These are phyloP conservation scores for Cosmorhoe ocellata DNA, from an alignment of 2,888 invertebrate species.

Conservation along the genomic window DNA sequence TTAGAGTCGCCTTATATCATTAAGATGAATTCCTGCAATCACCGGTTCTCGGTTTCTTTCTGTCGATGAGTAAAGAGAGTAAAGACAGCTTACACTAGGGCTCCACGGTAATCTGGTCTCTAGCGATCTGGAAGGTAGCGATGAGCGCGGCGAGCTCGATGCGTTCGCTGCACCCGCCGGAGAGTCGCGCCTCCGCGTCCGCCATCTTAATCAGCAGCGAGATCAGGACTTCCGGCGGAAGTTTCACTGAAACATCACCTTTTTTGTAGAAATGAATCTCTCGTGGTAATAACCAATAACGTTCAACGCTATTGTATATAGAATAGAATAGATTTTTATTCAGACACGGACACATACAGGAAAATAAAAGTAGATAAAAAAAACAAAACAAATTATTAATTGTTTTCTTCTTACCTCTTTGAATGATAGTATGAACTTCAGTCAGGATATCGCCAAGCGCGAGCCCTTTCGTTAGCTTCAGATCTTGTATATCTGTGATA, in stretches of 20 bases:
- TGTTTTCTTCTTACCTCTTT: constrained; percentile 87
- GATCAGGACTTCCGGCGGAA: constrained; percentile 90
- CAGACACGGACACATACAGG: too few species aligned
- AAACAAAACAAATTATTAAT: too few species aligned
- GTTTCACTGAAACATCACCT: constrained; percentile 87
- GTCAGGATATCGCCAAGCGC: constrained; percentile 96
- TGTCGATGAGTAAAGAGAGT: background rate
- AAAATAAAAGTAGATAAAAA: too few species aligned
- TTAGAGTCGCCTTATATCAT: too few species aligned
- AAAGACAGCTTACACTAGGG: constrained; percentile 15
- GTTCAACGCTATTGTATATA: too few species aligned
- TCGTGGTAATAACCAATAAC: too few species aligned
- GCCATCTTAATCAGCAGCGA: constrained; percentile 93
- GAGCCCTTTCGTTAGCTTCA: constrained; percentile 94
- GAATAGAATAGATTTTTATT: too few species aligned
- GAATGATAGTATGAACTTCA: constrained; percentile 93
- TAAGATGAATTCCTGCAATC: too few species aligned
- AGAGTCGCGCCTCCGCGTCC: constrained; percentile 92
- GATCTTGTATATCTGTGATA: constrained; percentile 86
- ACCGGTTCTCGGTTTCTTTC: too few species aligned
- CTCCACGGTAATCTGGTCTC: constrained; percentile 77
- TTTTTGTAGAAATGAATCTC: too few species aligned
- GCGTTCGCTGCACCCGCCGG: constrained; percentile 94
- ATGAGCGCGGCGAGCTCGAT: constrained; percentile 95
- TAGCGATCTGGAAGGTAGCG: constrained; percentile 91